These are phyloP conservation scores for Monopis laevigella DNA, from an alignment of 2,888 invertebrate species.

Conservation along the genomic window DNA sequence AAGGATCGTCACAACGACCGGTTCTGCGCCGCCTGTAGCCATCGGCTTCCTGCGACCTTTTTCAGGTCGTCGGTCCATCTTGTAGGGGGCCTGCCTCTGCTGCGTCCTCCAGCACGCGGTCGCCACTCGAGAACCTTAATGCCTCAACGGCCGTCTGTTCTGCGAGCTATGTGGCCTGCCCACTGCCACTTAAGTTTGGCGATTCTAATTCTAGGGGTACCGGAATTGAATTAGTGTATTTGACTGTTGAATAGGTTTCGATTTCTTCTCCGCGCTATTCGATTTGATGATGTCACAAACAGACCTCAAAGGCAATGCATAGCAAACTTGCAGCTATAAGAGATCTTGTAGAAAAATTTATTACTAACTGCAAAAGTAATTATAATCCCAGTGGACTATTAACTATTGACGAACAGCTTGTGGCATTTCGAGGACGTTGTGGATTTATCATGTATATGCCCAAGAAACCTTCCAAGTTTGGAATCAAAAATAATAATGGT, in stretches of 20 bases:
- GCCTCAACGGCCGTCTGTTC: too few species aligned
- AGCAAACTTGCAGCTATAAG: neutral
- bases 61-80: too few species aligned
- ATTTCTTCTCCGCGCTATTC: neutral
- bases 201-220: neutral
- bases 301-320: neutral
- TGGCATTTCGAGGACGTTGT: slow-evolving; percentile 19
- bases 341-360: neutral
- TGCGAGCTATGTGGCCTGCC: too few species aligned
- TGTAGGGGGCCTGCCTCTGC: too few species aligned
- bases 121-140: too few species aligned
- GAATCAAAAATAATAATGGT: slow-evolving; percentile 16
- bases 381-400: slow-evolving; percentile 14
- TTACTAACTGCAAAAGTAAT: neutral
- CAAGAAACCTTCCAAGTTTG: slow-evolving; percentile 19
- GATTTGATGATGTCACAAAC: neutral
- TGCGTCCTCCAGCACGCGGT: too few species aligned
- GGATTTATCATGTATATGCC: slow-evolving; percentile 18
- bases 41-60: too few species aligned
- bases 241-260: neutral
- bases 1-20: too few species aligned
- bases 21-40: too few species aligned
- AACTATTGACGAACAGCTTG: slow-evolving; percentile 18
- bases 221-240: neutral
- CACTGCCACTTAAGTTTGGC: too few species aligned